phyloP scores from a whole-genome alignment of 2,113 vertebrate species.

The Myxocyprinus asiaticus region DNA sequence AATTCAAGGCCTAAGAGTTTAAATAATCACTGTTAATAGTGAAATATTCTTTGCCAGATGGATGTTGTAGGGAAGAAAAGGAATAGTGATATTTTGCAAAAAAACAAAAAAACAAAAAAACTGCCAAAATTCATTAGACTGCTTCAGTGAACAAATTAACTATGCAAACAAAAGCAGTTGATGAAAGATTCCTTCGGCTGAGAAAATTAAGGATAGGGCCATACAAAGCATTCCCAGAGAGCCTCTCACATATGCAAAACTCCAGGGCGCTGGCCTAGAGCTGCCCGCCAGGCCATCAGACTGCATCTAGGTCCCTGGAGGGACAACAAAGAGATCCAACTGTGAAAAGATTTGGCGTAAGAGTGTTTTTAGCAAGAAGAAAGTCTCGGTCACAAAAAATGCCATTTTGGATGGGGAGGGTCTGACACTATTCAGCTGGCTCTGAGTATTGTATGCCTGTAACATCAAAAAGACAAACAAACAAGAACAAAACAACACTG shows the following conservation, averaged over 20 bases:
- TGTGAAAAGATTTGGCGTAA: slow-evolving; percentile 28
- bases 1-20: neutral
- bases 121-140: slow-evolving; percentile 3
- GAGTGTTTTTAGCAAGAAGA: slow-evolving; percentile 39
- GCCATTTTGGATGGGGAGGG: neutral
- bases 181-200: slow-evolving; percentile 21
- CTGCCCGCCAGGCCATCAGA: slow-evolving; percentile 53
- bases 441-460: neutral
- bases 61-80: slow-evolving; percentile 16
- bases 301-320: slow-evolving; percentile 45
- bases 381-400: slow-evolving; percentile 6
- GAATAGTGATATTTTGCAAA: neutral
- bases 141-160: slow-evolving; percentile 22
- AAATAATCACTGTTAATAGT: neutral
- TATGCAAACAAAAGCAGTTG: slow-evolving; percentile 5
- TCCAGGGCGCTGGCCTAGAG: slow-evolving; percentile 41
- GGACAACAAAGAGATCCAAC: slow-evolving; percentile 38
- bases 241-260: slow-evolving; percentile 35
- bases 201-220: slow-evolving; percentile 41
- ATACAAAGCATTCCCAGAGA: slow-evolving; percentile 28
- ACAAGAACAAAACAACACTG: neutral
- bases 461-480: slow-evolving; percentile 29
- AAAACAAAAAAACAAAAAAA: too few species aligned
- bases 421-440: neutral
- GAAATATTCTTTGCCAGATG: neutral